Evolutionary conservation across 2,797 vertebrate species (phyloP).

Genomic region (Phaenicophaeus curvirostris): DNA sequence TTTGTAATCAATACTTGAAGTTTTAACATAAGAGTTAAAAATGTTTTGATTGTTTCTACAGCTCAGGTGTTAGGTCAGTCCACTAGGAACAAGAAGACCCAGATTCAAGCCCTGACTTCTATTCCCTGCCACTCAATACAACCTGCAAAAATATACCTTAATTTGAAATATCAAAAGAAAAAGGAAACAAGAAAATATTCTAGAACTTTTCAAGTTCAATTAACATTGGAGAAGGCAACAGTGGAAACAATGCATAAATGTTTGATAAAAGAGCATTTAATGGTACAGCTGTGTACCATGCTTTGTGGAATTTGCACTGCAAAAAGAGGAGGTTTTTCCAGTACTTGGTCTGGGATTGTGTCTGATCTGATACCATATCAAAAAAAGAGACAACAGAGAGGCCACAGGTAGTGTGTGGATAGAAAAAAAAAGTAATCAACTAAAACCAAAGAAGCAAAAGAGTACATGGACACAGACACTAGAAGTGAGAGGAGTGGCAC

Average conservation of each 20-base stretch:
- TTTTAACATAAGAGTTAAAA: not conserved
- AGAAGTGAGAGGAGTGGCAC: not conserved
- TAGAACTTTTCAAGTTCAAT: not conserved
- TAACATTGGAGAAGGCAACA: not conserved
- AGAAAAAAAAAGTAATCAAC: not conserved
- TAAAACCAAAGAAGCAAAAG: not conserved
- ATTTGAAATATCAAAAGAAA: not conserved
- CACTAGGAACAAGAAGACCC: not conserved
- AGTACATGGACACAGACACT: not conserved
- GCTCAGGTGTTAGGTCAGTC: not conserved
- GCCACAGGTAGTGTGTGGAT: not conserved
- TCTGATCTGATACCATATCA: not conserved
- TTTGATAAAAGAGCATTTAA: not conserved
- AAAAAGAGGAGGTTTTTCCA: not conserved
- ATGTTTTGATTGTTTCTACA: not conserved
- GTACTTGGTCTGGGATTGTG: not conserved
- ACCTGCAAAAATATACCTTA: not conserved
- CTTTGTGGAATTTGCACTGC: not conserved
- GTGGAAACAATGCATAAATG: not conserved
- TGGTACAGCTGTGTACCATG: not conserved
- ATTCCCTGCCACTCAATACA: not conserved
- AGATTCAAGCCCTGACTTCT: not conserved
- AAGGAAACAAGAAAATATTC: not conserved
- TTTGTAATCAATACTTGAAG: not conserved
- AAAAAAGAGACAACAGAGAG: not conserved